Evolutionary conservation across 2,113 vertebrate species (phyloP).

Genomic region (Lophura nycthemera): DNA sequence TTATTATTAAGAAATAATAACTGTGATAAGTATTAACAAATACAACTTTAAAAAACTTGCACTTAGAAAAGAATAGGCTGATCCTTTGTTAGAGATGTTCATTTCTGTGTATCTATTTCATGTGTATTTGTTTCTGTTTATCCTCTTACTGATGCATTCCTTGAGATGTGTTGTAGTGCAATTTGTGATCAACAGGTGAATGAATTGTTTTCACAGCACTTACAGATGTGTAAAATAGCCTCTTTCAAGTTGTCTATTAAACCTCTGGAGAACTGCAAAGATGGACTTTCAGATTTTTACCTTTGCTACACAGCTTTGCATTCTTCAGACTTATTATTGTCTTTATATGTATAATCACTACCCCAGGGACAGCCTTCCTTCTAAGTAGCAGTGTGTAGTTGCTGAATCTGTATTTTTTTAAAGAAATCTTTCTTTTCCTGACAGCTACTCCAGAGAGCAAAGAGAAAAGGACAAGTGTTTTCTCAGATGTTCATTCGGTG

Average conservation of each 20-base stretch:
- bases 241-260: constrained; percentile 45
- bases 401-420: constrained; percentile 64
- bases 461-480: constrained; percentile 52
- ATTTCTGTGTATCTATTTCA: not conserved
- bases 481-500: constrained; percentile 43
- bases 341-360: constrained; percentile 73
- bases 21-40: not conserved
- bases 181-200: constrained; percentile 19
- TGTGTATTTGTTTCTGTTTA: constrained; percentile 19
- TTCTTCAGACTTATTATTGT: constrained; percentile 65
- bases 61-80: not conserved
- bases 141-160: not conserved
- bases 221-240: constrained; percentile 10
- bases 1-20: not conserved
- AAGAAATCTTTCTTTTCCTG: constrained; percentile 20
- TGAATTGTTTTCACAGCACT: not conserved
- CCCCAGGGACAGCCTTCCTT: constrained; percentile 59
- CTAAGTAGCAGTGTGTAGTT: constrained; percentile 47
- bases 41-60: not conserved
- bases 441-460: constrained; percentile 18
- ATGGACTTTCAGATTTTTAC: constrained; percentile 32
- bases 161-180: not conserved
- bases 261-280: constrained; percentile 24
- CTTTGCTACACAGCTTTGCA: constrained; percentile 49
- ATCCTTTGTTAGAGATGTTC: not conserved